Percentiles rank a stretch among this genome's conserved stretches.
phyloP scores from a whole-genome alignment of 2,113 vertebrate genomes.

The Cinclus mexicanus region DNA sequence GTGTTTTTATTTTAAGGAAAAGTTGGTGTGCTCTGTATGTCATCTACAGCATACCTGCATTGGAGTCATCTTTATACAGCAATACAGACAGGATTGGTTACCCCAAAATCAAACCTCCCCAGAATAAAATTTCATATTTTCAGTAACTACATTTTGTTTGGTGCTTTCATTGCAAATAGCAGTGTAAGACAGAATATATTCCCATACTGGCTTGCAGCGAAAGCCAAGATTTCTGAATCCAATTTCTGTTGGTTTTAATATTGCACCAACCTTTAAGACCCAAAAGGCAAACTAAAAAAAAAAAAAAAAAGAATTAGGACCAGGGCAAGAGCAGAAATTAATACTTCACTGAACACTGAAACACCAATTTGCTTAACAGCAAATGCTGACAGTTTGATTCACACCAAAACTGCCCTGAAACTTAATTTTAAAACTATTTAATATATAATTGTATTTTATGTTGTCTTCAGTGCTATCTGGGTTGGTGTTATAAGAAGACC shows the following conservation, averaged over 20 bases:
- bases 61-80: not conserved
- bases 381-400: not conserved
- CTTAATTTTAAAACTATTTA: not conserved
- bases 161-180: not conserved
- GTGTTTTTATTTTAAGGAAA: not conserved
- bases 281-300: not conserved
- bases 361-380: not conserved
- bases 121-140: not conserved
- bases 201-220: not conserved
- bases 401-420: not conserved
- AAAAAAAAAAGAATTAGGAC: not conserved
- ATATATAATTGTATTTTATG: not conserved
- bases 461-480: not conserved
- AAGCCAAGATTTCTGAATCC: not conserved
- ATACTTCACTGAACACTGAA: not conserved
- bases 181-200: not conserved
- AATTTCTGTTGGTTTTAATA: not conserved
- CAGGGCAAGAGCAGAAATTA: not conserved
- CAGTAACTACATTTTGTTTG: not conserved
- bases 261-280: not conserved
- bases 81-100: not conserved
- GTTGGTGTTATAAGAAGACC: not conserved
- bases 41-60: not conserved
- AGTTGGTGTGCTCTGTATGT: not conserved
- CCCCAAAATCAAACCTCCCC: not conserved